Conservation (phyloP, 2,113 vertebrate species). For the Actenoides hombroni region DNA sequence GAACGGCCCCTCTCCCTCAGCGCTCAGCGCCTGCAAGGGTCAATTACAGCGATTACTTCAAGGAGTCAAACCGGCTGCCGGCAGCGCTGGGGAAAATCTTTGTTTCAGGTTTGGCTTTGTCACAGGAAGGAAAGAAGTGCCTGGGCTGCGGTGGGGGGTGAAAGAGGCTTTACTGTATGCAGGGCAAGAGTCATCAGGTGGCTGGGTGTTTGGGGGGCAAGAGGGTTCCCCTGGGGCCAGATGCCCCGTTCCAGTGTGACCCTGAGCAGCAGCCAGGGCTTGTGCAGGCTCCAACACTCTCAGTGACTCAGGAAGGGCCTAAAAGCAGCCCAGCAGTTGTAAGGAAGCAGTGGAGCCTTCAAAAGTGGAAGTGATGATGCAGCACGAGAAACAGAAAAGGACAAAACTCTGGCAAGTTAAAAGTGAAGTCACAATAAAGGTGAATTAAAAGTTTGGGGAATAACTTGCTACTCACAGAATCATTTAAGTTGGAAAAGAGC, state of each 20-base stretch:
- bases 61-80: slow-evolving; percentile 43
- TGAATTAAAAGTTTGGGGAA: not conserved
- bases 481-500: no score
- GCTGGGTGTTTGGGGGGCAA: not conserved
- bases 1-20: not conserved
- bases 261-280: not conserved
- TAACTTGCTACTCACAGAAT: not conserved
- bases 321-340: not conserved
- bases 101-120: slow-evolving; percentile 27
- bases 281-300: not conserved
- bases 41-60: slow-evolving; percentile 64
- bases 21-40: slow-evolving; percentile 54
- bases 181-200: not conserved
- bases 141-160: not conserved
- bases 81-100: slow-evolving; percentile 38
- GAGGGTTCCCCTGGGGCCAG: not conserved
- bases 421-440: not conserved
- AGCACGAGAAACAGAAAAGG: not conserved
- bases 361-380: not conserved
- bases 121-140: slow-evolving; percentile 2
- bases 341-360: not conserved
- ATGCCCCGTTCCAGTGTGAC: not conserved
- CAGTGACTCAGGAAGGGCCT: not conserved
- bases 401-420: not conserved
- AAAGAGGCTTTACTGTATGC: not conserved